These are phyloP conservation scores for Pangasianodon hypophthalmus DNA, from an alignment of 2,113 vertebrate species.

Conservation along the genomic window DNA sequence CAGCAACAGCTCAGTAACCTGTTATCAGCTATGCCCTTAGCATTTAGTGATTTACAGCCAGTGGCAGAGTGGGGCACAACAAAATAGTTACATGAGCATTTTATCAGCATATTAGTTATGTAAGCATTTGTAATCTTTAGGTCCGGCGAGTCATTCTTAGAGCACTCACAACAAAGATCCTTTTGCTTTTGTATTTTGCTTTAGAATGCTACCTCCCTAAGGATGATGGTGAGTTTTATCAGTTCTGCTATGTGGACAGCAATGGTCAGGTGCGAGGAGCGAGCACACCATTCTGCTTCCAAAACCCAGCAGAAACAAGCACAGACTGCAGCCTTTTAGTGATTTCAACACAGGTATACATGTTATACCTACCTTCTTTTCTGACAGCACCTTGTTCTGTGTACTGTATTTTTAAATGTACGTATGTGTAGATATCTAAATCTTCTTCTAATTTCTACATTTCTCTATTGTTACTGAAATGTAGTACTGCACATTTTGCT, in stretches of 20 bases:
- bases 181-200: not conserved
- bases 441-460: not conserved
- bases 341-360: conserved; percentile 74
- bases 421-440: not conserved
- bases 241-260: conserved; percentile 78
- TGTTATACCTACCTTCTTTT: not conserved
- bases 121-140: conserved; percentile 6
- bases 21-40: not conserved
- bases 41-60: conserved; percentile 10
- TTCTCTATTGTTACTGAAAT: not conserved
- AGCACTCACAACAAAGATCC: not conserved
- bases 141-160: not conserved
- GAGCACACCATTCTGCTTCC: conserved; percentile 77
- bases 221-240: conserved; percentile 77
- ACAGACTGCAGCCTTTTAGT: conserved; percentile 65
- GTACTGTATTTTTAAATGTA: not conserved
- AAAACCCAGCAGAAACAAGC: conserved; percentile 52
- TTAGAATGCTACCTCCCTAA: conserved; percentile 76
- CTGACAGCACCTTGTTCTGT: not conserved
- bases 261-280: conserved; percentile 71
- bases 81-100: not conserved
- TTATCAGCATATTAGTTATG: not conserved
- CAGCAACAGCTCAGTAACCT: not conserved
- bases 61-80: not conserved
- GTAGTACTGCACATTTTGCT: not conserved